Base-by-base conservation (phyloP, 2,113 vertebrate genomes). In the Tetrao urogallus region DNA sequence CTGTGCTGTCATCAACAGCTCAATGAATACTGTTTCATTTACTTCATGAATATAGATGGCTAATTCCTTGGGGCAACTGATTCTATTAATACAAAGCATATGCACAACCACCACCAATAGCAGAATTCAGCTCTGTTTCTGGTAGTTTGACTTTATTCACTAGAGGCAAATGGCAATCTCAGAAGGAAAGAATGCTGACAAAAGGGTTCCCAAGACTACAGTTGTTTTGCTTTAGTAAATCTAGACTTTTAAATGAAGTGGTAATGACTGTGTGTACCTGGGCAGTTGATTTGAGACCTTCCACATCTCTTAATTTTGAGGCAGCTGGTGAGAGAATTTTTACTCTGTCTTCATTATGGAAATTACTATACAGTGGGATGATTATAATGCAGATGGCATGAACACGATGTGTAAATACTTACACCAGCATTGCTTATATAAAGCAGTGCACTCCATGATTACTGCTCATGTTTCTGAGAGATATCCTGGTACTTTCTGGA, bases 11-110 rank as follows among this genome's bases (percentile, higher is more conserved):
- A 79, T 91, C 75, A 78, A 11, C 38, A 86, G 79, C 70, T 94
- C 76, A 69, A 13, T 40, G 75, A 91, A 79, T 88, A 34, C 3
- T 30, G 61, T 90, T 89, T 95, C 80, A 82, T 91, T 89, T 83
- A 80, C 28, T 91, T 95, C 93, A 91, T 95, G 79, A 94, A 96
- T 96, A 95, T 92, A 90, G 83, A 96, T 96, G 66, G 66, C 48
- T 95, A 82, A 96, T 94, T 97, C 82, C 93, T 95, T 0, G 0
- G 90, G 90, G 85, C 84, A 90, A 43, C 70, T 82, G 76, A 47
- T 89, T 88, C 84, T 85, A 70, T 93, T 96, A 93, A 94, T 93
- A 84, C 85, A 86, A 94, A 92, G 63, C 67, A 85, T 72, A 56
- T 88, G 92, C 82, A 80, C 67, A 92, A n/a, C 66, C 76, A 92